Evolutionary conservation across 2,797 vertebrate species (phyloP), one percentile per base, ranked within the genome.

Genomic region (Falco berigora): DNA sequence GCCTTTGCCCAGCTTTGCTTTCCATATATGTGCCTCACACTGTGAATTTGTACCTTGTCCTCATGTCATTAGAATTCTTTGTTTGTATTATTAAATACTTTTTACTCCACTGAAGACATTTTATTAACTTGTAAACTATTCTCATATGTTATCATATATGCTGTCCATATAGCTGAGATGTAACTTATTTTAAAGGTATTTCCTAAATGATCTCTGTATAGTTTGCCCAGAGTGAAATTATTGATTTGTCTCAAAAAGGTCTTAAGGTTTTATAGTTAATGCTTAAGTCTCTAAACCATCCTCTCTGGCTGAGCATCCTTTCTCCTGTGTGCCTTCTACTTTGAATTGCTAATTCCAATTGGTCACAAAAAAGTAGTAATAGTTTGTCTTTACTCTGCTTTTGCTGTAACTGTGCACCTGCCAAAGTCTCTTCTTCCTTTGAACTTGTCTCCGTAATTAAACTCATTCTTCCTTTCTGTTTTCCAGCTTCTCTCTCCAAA

Each of bases 401-500:
- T 86, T 68, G 34, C 80, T 76, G 0, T 28, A 82, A 40, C 49
- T 74, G 18, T 58, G 66, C 58, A 36, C 69, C 73, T 67, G 8
- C 79, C 55, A 40, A 78, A 59, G 76, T 75, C 85, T 91, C 81
- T 28, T 40, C 61, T 86, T 52, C 46, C 87, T 94, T 78, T 84
- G 72, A 80, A 61, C 61, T 76, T n/a, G 8, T 55, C 53, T 52
- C 72, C 5, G 1, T 52, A 53, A 75, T 88, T 83, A 92, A 96
- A 86, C 38, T 72, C 38, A 4, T 71, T 88, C 28, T 93, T 87
- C 49, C 86, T 82, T 95, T 95, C 93, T 96, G n/a, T 95, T 95
- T 96, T 95, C 83, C 93, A 95, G 93, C 96, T 93, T 86, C 81
- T 88, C 83, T 79, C 88, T 49, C 63, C 88, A 92, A 93, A n/a